Base-by-base conservation (phyloP, 2,113 vertebrate species). In the Sakesphorus luctuosus region DNA sequence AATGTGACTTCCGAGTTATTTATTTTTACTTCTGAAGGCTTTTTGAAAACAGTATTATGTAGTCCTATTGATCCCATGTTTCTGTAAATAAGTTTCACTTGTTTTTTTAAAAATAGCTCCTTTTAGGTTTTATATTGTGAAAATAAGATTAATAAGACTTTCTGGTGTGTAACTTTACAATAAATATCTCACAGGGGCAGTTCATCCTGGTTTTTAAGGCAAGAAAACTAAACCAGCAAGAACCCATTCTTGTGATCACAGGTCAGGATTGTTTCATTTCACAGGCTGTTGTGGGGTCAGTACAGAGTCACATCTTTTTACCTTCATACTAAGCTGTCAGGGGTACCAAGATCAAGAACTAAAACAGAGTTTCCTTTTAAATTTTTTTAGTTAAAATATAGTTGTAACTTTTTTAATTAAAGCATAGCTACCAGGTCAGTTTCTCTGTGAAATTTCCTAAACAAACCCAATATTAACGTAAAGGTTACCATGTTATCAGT, bases 1-100 rank as follows among this genome's bases (percentile, higher is more conserved):
- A 99, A 99, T 99, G 98, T 95, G 76, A 95, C 74, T 96, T 89
- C 90, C 65, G 84, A 96, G 92, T 96, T 95, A 95, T 67, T 98
- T 97, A 83, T 98, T 97, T 98, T 95, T 97, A 85, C 84, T 73
- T 93, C 92, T 93, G 67, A 96, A 73, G 89, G 53, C 66, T 91
- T 86, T 94, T 84, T 90, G 46, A 67, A 93, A 95, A 73, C 78
- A 85, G 40, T 85, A 47, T 90, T 89, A 87, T 59, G 63, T 90
- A 65, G 71, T 46, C 91, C 66, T 81, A 47, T 88, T 93, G 78
- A 95, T 33, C 43, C 40, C 36, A 4, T 7, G 4, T 84, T 89
- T 89, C 91, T 62, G 13, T 82, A 82, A 90, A 23, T 49, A 67
- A 80, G 43, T 95, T 93, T 88, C 40, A 23, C 89, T 85, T 72